These are phyloP conservation scores for Phyllotis vaccarum DNA, from an alignment of 2,797 vertebrate genomes.

Conservation along the genomic window DNA sequence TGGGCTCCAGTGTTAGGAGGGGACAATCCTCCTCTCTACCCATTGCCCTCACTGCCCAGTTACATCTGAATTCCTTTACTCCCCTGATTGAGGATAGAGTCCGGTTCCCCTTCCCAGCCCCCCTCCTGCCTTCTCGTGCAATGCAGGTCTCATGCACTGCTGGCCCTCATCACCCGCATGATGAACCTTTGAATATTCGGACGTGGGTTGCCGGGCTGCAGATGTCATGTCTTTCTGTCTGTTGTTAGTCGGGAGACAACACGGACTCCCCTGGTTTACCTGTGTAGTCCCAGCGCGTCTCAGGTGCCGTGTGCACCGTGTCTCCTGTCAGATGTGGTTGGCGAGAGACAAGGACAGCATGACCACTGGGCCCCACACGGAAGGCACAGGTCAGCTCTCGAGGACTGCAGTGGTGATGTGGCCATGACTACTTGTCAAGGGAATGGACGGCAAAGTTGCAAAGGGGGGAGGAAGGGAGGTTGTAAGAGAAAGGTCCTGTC, in stretches of 20 bases:
- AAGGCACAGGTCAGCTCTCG: conserved; percentile 95
- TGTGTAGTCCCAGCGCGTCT: conserved; percentile 96
- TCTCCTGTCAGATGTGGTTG: conserved; percentile 97
- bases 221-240: conserved; percentile 89
- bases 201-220: conserved; percentile 86
- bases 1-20: neutral
- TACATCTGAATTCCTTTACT: neutral
- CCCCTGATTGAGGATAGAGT: conserved; percentile 52
- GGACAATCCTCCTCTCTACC: neutral
- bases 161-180: conserved; percentile 77
- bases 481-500: conserved; percentile 86
- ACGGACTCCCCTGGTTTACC: conserved; percentile 93
- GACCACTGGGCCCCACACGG: conserved; percentile 91
- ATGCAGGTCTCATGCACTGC: neutral
- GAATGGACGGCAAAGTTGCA: conserved; percentile 1
- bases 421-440: conserved; percentile 94
- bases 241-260: conserved; percentile 91
- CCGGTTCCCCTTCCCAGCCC: neutral
- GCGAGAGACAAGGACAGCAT: conserved; percentile 95
- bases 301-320: conserved; percentile 91
- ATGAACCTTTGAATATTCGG: conserved; percentile 89
- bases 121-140: neutral
- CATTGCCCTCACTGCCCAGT: neutral
- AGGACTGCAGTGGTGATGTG: conserved; percentile 93
- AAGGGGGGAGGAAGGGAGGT: conserved; percentile 53